Evolutionary conservation across 2,797 vertebrate species (phyloP).

Genomic region (Phoebastria nigripes): DNA sequence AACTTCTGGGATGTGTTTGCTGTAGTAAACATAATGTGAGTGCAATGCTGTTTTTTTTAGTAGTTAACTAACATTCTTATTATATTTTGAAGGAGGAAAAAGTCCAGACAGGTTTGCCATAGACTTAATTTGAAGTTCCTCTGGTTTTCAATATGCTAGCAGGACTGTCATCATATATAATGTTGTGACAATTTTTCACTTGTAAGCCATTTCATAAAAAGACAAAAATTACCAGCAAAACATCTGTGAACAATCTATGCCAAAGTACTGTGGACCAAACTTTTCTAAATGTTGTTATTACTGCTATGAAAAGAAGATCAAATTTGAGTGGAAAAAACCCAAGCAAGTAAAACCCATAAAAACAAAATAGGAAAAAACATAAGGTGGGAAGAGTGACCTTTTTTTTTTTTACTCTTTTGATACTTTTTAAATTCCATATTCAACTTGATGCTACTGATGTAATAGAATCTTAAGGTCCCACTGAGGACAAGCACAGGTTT

Average conservation of each 20-base stretch:
- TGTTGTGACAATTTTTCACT: neutral
- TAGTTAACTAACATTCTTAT: neutral
- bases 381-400: neutral
- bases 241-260: neutral
- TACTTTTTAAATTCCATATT: neutral
- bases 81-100: neutral
- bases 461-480: neutral
- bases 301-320: neutral
- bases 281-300: neutral
- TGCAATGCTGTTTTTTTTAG: neutral
- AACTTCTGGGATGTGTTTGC: constrained; percentile 49
- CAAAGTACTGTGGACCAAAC: neutral
- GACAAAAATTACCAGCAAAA: neutral
- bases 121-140: neutral
- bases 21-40: neutral
- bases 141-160: neutral
- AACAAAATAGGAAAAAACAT: neutral
- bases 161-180: neutral
- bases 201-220: neutral
- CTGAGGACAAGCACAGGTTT: neutral
- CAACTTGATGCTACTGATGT: neutral
- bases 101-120: neutral
- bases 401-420: neutral
- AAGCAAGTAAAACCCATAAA: neutral
- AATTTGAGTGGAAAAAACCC: neutral